Conservation (phyloP, 2,797 vertebrate species). For the Gorsachius magnificus region DNA sequence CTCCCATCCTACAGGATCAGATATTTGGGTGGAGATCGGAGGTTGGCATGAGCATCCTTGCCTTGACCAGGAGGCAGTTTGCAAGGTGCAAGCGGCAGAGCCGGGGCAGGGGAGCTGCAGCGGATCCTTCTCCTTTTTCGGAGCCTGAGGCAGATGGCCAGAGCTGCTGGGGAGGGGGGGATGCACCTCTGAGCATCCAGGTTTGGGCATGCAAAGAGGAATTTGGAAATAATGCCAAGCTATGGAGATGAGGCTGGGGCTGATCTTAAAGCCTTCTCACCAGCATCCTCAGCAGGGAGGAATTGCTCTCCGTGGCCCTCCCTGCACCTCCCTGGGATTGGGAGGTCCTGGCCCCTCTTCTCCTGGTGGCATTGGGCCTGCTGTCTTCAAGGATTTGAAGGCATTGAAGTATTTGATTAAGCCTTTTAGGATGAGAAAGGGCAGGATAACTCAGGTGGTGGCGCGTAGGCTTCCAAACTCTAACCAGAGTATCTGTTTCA, state of each 20-base stretch:
- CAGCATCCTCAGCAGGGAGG: background rate
- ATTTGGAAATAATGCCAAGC: too few species aligned
- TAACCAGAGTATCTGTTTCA: background rate
- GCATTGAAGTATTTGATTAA: background rate
- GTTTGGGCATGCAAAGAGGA: background rate
- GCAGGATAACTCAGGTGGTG: accelerated
- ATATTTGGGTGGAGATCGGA: background rate
- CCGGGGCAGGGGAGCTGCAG: background rate
- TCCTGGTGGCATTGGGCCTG: background rate
- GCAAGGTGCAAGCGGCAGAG: background rate
- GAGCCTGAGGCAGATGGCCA: background rate
- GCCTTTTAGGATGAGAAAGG: background rate
- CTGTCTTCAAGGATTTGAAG: background rate
- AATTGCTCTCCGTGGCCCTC: accelerated
- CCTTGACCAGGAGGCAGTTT: background rate
- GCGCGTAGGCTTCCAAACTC: background rate
- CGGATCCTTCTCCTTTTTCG: background rate
- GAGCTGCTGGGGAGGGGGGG: background rate
- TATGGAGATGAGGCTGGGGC: background rate
- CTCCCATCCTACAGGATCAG: background rate
- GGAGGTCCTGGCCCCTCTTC: background rate
- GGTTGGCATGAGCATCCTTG: background rate
- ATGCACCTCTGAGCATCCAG: background rate
- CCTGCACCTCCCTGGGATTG: background rate
- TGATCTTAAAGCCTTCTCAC: background rate